Percentiles rank a stretch among this genome's conserved stretches.
Conservation (phyloP, 1,140 invertebrate species). For the Cheumatopsyche charites region DNA sequence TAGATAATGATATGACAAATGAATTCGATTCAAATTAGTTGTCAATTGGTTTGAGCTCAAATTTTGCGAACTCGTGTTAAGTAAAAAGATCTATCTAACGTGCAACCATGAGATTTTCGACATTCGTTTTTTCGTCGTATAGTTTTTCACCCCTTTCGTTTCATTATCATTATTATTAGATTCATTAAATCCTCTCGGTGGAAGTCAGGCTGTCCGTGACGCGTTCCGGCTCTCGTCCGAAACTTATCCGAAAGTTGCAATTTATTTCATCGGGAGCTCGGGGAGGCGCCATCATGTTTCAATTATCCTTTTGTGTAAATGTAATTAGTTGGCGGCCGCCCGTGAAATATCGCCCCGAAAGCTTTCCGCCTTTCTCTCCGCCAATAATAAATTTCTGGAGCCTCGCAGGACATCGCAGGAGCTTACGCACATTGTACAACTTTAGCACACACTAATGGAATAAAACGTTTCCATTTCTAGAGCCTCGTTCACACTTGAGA, state of each 20-base stretch:
- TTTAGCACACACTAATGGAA: slow-evolving; percentile 40
- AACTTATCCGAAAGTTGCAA: slow-evolving; percentile 45
- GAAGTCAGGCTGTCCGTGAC: no score
- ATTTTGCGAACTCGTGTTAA: no score
- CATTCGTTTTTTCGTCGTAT: not conserved
- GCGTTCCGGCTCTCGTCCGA: not conserved
- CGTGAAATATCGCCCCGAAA: slow-evolving; percentile 46
- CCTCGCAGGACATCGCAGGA: slow-evolving; percentile 18
- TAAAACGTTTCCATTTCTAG: slow-evolving; percentile 47
- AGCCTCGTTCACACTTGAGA: slow-evolving; percentile 42
- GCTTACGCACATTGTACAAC: slow-evolving; percentile 7
- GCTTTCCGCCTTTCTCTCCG: slow-evolving; percentile 36
- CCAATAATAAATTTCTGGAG: slow-evolving; percentile 45
- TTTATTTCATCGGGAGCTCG: slow-evolving; percentile 40
- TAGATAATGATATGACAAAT: no score
- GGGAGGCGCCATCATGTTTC: slow-evolving; percentile 45
- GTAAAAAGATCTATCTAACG: no score
- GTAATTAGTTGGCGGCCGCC: slow-evolving; percentile 47
- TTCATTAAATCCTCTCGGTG: not conserved
- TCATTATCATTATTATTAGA: not conserved
- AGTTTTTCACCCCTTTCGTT: not conserved
- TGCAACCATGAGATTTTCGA: no score
- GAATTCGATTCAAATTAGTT: no score
- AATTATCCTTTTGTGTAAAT: slow-evolving; percentile 49
- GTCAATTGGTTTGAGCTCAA: no score